Percentiles rank a stretch among this genome's conserved stretches.
These are phyloP conservation scores for Pelagia noctiluca DNA, from an alignment of 30 jellyfish, hydroid and myxozoan species.

Conservation along the genomic window DNA sequence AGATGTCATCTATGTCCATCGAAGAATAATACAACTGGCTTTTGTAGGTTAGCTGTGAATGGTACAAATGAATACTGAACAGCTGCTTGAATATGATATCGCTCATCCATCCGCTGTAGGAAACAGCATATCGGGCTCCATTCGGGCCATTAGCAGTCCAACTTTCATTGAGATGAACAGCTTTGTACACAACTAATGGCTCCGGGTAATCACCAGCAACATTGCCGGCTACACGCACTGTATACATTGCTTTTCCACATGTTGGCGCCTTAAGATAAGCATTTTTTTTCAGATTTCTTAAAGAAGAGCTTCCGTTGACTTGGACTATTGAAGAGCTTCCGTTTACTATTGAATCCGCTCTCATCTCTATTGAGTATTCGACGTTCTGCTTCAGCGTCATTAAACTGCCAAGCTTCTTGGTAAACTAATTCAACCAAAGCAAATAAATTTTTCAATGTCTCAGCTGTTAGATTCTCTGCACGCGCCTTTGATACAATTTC, in stretches of 20 bases:
- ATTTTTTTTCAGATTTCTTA: not conserved
- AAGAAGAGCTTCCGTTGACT: slow-evolving; percentile 3
- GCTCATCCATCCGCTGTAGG: slow-evolving; percentile 61
- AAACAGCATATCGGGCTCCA: slow-evolving; percentile 20
- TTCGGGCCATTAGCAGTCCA: too few relatives aligned
- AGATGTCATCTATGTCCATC: slow-evolving; percentile 68
- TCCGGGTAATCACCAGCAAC: slow-evolving; percentile 54
- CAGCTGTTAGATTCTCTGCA: slow-evolving; percentile 15
- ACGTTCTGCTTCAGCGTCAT: not conserved
- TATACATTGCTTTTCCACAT: slow-evolving; percentile 47
- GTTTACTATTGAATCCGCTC: slow-evolving; percentile 35
- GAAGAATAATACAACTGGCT: slow-evolving; percentile 39
- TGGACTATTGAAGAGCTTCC: too few relatives aligned
- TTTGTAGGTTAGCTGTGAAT: not conserved
- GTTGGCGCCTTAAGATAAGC: slow-evolving; percentile 33
- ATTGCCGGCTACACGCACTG: slow-evolving; percentile 44
- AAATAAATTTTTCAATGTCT: slow-evolving; percentile 41
- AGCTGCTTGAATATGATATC: slow-evolving; percentile 37
- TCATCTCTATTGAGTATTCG: slow-evolving; percentile 34
- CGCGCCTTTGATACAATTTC: slow-evolving; percentile 66
- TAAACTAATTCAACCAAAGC: not conserved
- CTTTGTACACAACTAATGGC: slow-evolving; percentile 47
- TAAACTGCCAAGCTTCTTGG: not conserved
- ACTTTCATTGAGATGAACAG: too few relatives aligned
- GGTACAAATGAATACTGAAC: slow-evolving; percentile 26